Evolutionary conservation across 2,888 invertebrate genomes (phyloP), one percentile per base, ranked within the genome.

Genomic region (Theodoxus fluviatilis): DNA sequence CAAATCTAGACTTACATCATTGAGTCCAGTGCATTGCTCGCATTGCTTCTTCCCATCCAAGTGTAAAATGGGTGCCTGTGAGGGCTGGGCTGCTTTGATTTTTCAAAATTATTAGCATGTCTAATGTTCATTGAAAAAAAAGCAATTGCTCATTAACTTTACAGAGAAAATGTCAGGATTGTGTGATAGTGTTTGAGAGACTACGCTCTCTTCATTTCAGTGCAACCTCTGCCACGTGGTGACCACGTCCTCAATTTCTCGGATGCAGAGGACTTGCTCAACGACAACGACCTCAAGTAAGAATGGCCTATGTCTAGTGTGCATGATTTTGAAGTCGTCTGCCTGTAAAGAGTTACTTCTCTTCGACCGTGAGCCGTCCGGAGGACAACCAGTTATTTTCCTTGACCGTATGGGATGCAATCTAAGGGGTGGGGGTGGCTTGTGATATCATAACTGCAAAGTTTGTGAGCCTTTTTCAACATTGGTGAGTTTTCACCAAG

Each of bases 191-290:
- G 9, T 38, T 22, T 38, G 3, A 38, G 15, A 35, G n/a, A 7
- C n/a, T 31, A 65, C 37, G 38, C 65, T 38, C 28, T 37, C 57
- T 64, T 40, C 12, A 55, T 75, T 76, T 38, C 77, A 84, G 86
- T 87, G 49, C 87, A 87, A 72, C 86, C 88, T 1, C 83, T 88
- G 76, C 86, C 86, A 12, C 80, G 84, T 66, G 87, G 87, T 12
- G 88, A 88, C 67, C 87, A 87, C 75, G 84, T 88, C 1, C 81
- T 88, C 35, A 88, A 87, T 69, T 96, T 97, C 85, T 94, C 95
- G 59, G 97, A 97, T 88, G 94, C 94, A 2, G 97, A 98, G 87
- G 96, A 96, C 73, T 90, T 92, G 76, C 90, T 96, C 64, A 92
- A 93, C 81, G 96, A 96, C 86, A 90, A 92, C 6, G 95, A 96